These are phyloP conservation scores for Otolemur crassicaudatus DNA, from an alignment of 2,797 vertebrate genomes.

Conservation along the genomic window DNA sequence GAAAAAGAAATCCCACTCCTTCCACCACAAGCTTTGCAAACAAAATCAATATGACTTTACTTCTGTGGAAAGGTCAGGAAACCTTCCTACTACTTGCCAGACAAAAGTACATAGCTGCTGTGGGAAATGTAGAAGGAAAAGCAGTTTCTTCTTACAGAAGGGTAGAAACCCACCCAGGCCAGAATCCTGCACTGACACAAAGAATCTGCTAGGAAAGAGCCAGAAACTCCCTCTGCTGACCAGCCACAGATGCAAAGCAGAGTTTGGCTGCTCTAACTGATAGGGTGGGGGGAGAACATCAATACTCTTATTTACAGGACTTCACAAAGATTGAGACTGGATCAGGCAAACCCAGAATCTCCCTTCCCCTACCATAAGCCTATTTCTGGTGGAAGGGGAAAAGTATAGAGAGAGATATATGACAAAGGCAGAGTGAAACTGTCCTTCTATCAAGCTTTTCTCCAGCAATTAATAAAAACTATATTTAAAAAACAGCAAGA, in stretches of 20 bases:
- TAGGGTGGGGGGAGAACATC: not conserved
- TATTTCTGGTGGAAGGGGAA: not conserved
- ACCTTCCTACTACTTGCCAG: not conserved
- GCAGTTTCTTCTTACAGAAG: not conserved
- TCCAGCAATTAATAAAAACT: not conserved
- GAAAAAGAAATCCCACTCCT: not conserved
- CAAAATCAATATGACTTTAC: not conserved
- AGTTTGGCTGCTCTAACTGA: not conserved
- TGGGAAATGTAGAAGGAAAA: not conserved
- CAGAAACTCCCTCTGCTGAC: not conserved
- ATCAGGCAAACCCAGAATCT: not conserved
- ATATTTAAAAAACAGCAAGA: not conserved
- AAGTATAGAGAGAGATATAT: not conserved
- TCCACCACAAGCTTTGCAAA: not conserved
- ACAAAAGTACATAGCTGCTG: not conserved
- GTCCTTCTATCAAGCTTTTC: not conserved
- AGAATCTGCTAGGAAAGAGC: not conserved
- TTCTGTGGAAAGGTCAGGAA: not conserved
- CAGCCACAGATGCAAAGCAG: not conserved
- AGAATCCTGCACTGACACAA: not conserved
- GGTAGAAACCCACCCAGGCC: not conserved
- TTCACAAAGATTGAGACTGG: not conserved
- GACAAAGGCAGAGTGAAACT: not conserved
- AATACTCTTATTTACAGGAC: not conserved
- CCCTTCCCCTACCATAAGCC: not conserved